Base-by-base conservation (phyloP, 2,888 invertebrate genomes). In the Lasioglossum calceatum region DNA sequence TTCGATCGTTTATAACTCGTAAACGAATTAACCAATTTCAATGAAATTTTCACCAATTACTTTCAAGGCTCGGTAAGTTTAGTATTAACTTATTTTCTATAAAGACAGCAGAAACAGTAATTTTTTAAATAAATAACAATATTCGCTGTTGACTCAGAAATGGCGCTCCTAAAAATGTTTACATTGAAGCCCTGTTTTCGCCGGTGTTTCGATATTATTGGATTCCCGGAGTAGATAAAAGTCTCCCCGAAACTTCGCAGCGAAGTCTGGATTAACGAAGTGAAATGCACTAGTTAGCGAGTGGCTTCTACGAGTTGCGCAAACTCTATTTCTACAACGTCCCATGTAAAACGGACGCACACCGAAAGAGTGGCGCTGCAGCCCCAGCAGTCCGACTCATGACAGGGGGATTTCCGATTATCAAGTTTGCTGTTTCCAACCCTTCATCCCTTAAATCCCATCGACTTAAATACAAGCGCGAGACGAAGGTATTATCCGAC, bases 391-490 rank as follows among this genome's bases (percentile, higher is more conserved):
- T 77, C 85, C 84, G 85, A 86, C 82, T 86, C 74, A 50, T 74
- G 82, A 77, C 75, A 67, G 64, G 19, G n/a, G 61, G 87, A 85
- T 70, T 88, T 87, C 83, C 81, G 77, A 84, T 87, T 88, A 86
- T 84, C 88, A 85, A 87, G 79, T 87, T 90, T 81, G 39, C 64
- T 47, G 76, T 72, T 50, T 76, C 36, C 61, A 76, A 73, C 67
- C 71, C 71, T 71, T 77, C 75, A 79, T 77, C 73, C 54, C 1
- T 44, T 42, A 58, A 79, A 36, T 82, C 79, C 61, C 19, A 64
- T 77, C 72, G 54, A 74, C 47, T 79, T 58, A 76, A 79, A 42
- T n/a, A 10, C 32, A 32, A 39, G 27, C 50, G 44, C n/a, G 54
- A 36, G n/a, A 23, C n/a, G 36, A 58, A 50, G 32, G 42, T 39